Conservation (phyloP, 2,888 invertebrate species). For the Hirtodrosophila histrioides region DNA sequence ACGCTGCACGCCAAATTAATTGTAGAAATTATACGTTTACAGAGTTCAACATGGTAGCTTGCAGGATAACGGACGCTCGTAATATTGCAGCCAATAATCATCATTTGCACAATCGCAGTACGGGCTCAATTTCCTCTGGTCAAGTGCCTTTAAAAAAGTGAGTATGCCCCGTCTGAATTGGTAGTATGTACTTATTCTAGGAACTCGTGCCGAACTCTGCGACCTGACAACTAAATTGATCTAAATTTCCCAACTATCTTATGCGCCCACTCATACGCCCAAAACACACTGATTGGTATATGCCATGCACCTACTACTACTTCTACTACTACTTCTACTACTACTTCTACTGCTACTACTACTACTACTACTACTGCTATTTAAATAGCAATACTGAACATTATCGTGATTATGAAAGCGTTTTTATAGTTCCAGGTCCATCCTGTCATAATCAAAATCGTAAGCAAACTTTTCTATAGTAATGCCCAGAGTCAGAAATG, state of each 20-base stretch:
- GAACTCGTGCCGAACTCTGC: not conserved
- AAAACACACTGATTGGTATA: slow-evolving; percentile 50
- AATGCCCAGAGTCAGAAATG: not conserved
- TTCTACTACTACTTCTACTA: slow-evolving; percentile 30
- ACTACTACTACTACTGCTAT: slow-evolving; percentile 14
- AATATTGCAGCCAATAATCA: slow-evolving; percentile 88
- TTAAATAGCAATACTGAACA: slow-evolving; percentile 86
- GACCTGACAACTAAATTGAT: slow-evolving; percentile 23
- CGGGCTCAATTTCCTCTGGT: slow-evolving; percentile 92
- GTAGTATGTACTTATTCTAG: not conserved
- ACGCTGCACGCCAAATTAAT: slow-evolving; percentile 85
- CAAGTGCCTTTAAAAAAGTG: slow-evolving; percentile 99
- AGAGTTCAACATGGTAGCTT: slow-evolving; percentile 99
- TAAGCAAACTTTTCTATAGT: slow-evolving; percentile 83
- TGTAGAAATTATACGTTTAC: slow-evolving; percentile 90
- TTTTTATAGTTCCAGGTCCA: slow-evolving; percentile 89
- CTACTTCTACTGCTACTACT: slow-evolving; percentile 24
- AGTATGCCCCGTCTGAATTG: slow-evolving; percentile 85
- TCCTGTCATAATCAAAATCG: slow-evolving; percentile 87
- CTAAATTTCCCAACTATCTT: slow-evolving; percentile 32
- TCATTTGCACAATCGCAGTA: slow-evolving; percentile 84
- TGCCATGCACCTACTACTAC: slow-evolving; percentile 48
- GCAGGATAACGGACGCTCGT: slow-evolving; percentile 96
- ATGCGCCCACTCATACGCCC: slow-evolving; percentile 19
- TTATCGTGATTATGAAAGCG: slow-evolving; percentile 90